Base-by-base conservation (phyloP, 2,113 vertebrate species). In the Scopus umbretta region DNA sequence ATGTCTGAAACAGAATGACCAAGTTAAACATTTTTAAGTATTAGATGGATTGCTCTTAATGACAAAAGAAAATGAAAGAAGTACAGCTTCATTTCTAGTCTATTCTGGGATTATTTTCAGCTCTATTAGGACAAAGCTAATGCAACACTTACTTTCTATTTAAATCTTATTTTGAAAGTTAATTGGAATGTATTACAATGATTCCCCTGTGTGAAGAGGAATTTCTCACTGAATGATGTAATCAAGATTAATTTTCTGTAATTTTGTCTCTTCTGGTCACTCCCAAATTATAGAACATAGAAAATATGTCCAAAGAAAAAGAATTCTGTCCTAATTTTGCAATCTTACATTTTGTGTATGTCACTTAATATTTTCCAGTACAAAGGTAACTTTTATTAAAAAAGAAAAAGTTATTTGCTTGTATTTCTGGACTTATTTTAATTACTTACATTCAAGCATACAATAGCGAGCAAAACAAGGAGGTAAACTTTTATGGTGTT, bases 141-240 rank as follows among this genome's bases (percentile, higher is more conserved):
- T 72, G 61, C 32, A 65, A 66, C n/a, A 15, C 58, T 83, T 86
- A n/a, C 34, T 92, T 93, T 86, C 72, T 94, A 26, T 78, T 92
- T 75, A 79, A 88, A 75, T 81, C 43, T 71, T 91, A 75, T 84
- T 92, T 92, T 94, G 75, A 94, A 92, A 67, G 42, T 92, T 91
- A 95, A 91, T 86, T 92, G 72, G 76, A 90, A 93, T 27, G 88
- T 92, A 85, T 16, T 86, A 10, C 49, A 68, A 85, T 68, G 0
- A 40, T 88, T 95, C 55, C 59, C 42, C 16, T 49, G 8, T 43
- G 52, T 49, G 30, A 76, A 84, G 75, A 80, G 45, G n/a, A 86
- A 78, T 94, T 95, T 92, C 68, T 86, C 16, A 38, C 42, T 73
- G 75, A 83, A 80, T 93, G 59, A 80, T 56, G 63, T 86, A 80